These are phyloP conservation scores for Hydrotaea diabolus DNA, from an alignment of 2,888 invertebrate species.

Conservation along the genomic window DNA sequence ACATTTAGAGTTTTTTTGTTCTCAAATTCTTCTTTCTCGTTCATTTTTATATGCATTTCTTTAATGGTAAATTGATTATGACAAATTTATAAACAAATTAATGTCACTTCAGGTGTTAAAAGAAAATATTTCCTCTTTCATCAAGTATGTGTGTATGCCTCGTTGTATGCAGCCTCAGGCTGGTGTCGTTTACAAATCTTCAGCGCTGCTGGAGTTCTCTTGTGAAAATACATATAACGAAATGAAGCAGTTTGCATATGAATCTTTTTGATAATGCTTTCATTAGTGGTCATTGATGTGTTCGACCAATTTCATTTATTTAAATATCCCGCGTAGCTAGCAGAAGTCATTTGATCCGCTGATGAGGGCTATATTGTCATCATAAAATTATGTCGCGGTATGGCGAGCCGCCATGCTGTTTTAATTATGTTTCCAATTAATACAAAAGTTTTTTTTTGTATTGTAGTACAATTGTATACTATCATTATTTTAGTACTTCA, in stretches of 20 bases:
- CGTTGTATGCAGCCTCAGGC: neutral
- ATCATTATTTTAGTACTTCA: no score
- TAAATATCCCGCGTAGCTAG: neutral
- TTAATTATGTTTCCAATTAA: neutral
- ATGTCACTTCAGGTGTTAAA: slow-evolving; percentile 20
- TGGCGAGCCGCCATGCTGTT: neutral
- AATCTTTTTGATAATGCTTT: slow-evolving; percentile 15
- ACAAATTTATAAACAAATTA: slow-evolving; percentile 57
- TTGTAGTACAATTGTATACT: no score
- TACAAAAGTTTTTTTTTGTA: no score
- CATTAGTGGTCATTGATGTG: slow-evolving; percentile 31
- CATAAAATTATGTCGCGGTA: neutral
- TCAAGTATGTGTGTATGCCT: neutral
- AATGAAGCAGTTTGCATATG: neutral
- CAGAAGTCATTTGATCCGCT: slow-evolving; percentile 26
- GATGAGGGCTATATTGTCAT: slow-evolving; percentile 9
- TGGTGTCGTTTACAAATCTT: neutral
- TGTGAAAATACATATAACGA: neutral
- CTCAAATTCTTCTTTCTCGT: neutral
- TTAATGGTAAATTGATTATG: slow-evolving; percentile 34
- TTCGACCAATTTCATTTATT: neutral
- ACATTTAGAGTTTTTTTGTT: neutral
- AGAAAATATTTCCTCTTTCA: neutral
- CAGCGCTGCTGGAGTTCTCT: neutral
- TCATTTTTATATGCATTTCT: neutral